Evolutionary conservation across 1,140 invertebrate species (phyloP).

Genomic region (Drosophila elegans): DNA sequence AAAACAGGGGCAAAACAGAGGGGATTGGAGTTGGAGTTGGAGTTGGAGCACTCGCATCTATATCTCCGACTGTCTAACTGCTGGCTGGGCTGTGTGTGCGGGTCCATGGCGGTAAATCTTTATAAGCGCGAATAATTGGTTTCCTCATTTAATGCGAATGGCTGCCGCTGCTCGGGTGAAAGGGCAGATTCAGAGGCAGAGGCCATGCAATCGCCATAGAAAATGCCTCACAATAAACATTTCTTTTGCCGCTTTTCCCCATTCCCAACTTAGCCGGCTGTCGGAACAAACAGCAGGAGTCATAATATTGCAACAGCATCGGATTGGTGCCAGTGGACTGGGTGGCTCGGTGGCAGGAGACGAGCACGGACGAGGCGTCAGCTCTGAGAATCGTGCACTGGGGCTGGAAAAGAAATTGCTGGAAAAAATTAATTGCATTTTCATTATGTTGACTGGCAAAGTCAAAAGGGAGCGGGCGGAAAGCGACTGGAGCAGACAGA

Average conservation of each 20-base stretch:
- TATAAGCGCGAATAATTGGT: conserved; percentile 85
- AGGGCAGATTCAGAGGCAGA: conserved; percentile 19
- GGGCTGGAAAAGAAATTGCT: conserved; percentile 75
- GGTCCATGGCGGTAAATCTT: conserved; percentile 75
- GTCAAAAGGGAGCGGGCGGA: conserved; percentile 45
- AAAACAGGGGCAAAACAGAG: conserved; percentile 61
- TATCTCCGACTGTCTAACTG: conserved; percentile 70
- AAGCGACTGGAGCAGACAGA: conserved; percentile 60
- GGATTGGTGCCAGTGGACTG: conserved; percentile 20
- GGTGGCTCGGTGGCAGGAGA: conserved; percentile 6
- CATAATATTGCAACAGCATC: conserved; percentile 81
- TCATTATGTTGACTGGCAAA: conserved; percentile 83
- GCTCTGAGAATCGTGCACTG: conserved; percentile 2
- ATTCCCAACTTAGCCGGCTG: conserved; percentile 31
- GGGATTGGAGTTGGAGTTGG: background rate
- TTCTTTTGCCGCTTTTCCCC: conserved; percentile 54
- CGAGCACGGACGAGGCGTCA: conserved; percentile 14
- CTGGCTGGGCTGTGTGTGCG: conserved; percentile 39
- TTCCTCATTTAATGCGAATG: conserved; percentile 84
- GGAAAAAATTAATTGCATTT: conserved; percentile 85
- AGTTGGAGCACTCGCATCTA: conserved; percentile 48
- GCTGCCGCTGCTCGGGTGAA: conserved; percentile 44
- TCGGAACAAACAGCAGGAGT: conserved; percentile 80
- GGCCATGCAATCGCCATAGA: conserved; percentile 68
- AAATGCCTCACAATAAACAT: conserved; percentile 80